Base-by-base conservation (phyloP, 2,797 vertebrate genomes). In the Ctenosaura bakeri region DNA sequence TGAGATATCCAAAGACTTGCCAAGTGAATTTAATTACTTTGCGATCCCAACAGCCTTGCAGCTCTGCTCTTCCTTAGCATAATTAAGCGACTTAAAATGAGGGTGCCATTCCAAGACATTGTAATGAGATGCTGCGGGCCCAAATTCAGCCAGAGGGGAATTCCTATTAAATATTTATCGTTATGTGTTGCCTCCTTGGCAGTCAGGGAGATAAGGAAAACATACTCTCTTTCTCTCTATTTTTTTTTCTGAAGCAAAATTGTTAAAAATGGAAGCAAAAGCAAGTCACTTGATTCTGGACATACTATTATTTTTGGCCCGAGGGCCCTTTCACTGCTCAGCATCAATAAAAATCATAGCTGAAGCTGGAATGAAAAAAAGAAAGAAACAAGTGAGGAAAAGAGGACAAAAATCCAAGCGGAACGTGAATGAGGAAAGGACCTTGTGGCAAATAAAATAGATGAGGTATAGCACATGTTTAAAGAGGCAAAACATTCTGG, bases 111-210 rank as follows among this genome's bases (percentile, higher is more conserved):
- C 97, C 96, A 96, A 97, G 96, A 96, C 96, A 93, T 93, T 91
- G 94, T 98, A 98, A 98, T 97, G 97, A 98, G 98, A 97, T 97
- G 96, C 97, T 95, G 88, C 96, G 96, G 96, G 97, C 95, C 52
- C 96, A 94, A 95, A 97, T 97, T 97, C 96, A 96, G 97, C 96
- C 96, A 94, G 96, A 97, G 96, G 97, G 97, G 93, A 97, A 97
- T 97, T 97, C 95, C 96, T 98, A 98, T 98, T 97, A 98, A 98
- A 98, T 98, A 98, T 98, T 98, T 98, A 98, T 97, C 96, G 94
- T 42, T 95, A 96, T 96, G 93, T 96, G 95, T 93, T 95, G 95
- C 95, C 97, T 97, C 94, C 96, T 96, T 96, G 95, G 96, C 96
- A 96, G 95, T 83, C 93, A 95, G 96, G 95, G 97, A 97, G 96